Base-by-base conservation (phyloP, 2,797 vertebrate genomes). In the Pseudomugil gertrudae region DNA sequence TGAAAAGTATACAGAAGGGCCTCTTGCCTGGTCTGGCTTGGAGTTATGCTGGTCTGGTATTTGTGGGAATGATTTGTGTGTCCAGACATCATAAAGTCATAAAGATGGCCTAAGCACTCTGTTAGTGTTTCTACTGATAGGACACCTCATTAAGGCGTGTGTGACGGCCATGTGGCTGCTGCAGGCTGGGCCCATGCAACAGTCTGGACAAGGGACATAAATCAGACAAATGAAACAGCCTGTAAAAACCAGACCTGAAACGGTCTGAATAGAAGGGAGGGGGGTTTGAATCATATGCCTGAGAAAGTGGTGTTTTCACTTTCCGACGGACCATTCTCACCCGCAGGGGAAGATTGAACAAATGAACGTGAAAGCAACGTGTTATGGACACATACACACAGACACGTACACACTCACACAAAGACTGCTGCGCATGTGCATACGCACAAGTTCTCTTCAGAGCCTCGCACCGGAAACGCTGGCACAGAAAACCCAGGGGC, bases 211-310 rank as follows among this genome's bases (percentile, higher is more conserved):
- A 82, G 87, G 87, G 89, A 92, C 92, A 92, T 94, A 94, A 94
- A 94, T 94, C 93, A 93, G 90, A 83, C 90, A 91, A 92, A 89
- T 92, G 89, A 92, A 94, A 94, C 91, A 92, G 93, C 91, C 90
- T 90, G 91, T 94, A 93, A 94, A 94, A 93, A 84, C 84, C 90
- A 90, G 90, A 90, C 89, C 89, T 92, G 89, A 90, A 92, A 91
- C 87, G 82, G 86, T 78, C 88, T 87, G 89, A 93, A 92, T 92
- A 90, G 63, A 72, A 15, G 50, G 50, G 65, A 33, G 65, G 14
- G 3, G 90, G 85, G 86, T 3, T 7, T 32, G 32, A 84, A 76
- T 81, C 74, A 76, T 85, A 84, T 68, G 87, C 87, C 87, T 90
- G 86, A 90, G 89, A 92, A 92, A 92, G 83, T 84, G 83, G 84